Percentiles rank a stretch among this genome's conserved stretches.
Conservation (phyloP, 2,888 invertebrate species). For the Amorpha juglandis region DNA sequence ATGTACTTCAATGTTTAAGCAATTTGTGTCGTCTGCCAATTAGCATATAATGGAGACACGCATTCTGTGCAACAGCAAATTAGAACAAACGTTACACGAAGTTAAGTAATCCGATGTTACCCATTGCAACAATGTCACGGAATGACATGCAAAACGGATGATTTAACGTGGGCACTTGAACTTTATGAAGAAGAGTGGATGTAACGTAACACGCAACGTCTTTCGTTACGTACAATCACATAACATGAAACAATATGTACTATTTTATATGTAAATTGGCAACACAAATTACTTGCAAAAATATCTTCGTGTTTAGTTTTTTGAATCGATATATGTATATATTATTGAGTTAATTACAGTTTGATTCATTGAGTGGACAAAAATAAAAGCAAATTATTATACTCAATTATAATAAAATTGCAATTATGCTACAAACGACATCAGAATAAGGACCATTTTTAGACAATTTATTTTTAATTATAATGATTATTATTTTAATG, state of each 20-base stretch:
- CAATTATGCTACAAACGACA: too few relatives aligned
- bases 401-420: too few relatives aligned
- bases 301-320: too few relatives aligned
- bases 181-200: not conserved
- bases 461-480: too few relatives aligned
- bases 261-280: not conserved
- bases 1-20: conserved; percentile 52
- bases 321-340: too few relatives aligned
- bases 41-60: conserved; percentile 66
- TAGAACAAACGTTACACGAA: conserved; percentile 61
- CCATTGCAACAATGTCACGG: conserved; percentile 35
- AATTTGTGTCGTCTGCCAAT: conserved; percentile 68
- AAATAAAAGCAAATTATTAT: too few relatives aligned
- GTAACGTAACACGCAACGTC: not conserved
- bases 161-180: conserved; percentile 18
- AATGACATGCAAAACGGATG: conserved; percentile 14
- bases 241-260: not conserved
- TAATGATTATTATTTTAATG: too few relatives aligned
- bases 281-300: not conserved
- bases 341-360: too few relatives aligned
- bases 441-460: too few relatives aligned
- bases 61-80: conserved; percentile 61
- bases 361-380: too few relatives aligned
- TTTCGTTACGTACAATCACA: not conserved
- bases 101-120: conserved; percentile 58